phyloP scores from a whole-genome alignment of 2,113 vertebrate genomes.

The Scatophagus argus region DNA sequence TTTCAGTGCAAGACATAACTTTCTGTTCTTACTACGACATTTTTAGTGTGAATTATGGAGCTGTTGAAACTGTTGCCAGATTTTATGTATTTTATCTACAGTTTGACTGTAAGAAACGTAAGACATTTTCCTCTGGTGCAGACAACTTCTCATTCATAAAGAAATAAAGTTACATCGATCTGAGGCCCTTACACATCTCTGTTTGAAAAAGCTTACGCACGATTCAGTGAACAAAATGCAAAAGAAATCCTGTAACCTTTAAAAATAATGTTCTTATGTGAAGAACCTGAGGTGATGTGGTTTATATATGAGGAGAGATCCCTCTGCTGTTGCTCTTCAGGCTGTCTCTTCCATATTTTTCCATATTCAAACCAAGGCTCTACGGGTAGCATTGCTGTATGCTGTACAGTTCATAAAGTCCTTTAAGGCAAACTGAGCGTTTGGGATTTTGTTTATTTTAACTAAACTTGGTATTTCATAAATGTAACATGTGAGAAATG shows the following conservation, averaged over 20 bases:
- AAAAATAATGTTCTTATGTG: neutral
- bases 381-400: neutral
- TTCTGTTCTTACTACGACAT: neutral
- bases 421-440: neutral
- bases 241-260: constrained; percentile 1
- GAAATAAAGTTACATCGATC: neutral
- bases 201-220: no score
- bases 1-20: neutral
- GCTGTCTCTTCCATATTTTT: neutral
- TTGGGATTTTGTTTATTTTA: neutral
- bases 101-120: neutral
- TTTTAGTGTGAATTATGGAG: neutral
- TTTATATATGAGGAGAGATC: neutral
- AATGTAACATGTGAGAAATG: neutral
- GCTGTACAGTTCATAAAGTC: neutral
- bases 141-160: neutral
- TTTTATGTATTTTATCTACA: neutral
- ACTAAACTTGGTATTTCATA: neutral
- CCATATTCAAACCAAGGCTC: neutral
- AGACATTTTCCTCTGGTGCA: no score
- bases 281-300: neutral
- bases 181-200: neutral
- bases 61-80: neutral
- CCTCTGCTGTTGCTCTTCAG: neutral
- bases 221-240: neutral